These are phyloP conservation scores for Labia minor DNA, from an alignment of 2,888 invertebrate species.

Conservation along the genomic window DNA sequence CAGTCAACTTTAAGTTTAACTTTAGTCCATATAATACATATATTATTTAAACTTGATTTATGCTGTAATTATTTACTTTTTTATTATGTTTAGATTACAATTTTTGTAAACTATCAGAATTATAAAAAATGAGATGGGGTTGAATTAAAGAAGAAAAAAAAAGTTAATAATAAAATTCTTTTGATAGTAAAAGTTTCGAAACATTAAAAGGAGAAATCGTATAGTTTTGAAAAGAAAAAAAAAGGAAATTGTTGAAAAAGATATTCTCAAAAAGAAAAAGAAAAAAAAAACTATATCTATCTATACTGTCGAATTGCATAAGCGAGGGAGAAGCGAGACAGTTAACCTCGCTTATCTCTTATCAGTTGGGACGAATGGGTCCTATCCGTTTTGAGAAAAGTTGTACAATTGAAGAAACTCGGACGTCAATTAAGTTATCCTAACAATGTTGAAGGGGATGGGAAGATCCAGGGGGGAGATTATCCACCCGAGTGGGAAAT, in stretches of 20 bases:
- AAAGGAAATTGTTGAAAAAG: not conserved
- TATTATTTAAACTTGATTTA: too few species aligned
- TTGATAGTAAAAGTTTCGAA: not conserved
- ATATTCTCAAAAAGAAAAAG: not conserved
- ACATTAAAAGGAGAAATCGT: not conserved
- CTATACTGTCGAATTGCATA: not conserved
- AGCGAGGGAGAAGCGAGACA: not conserved
- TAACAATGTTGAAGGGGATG: not conserved
- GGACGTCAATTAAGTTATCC: not conserved
- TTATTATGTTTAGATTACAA: too few species aligned
- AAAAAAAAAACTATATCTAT: too few species aligned
- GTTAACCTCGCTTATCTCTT: not conserved
- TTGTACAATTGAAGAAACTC: not conserved
- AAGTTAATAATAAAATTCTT: not conserved
- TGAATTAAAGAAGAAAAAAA: not conserved
- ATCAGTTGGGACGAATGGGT: not conserved
- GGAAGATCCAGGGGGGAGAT: not conserved
- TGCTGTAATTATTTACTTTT: too few species aligned
- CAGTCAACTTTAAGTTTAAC: too few species aligned
- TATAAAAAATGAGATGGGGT: not conserved
- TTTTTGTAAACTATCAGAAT: not conserved
- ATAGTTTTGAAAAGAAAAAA: not conserved
- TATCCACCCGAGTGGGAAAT: not conserved
- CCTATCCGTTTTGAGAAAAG: not conserved
- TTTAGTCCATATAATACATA: too few species aligned